Conservation (phyloP, 1,140 invertebrate genomes). For the Periplaneta americana region DNA sequence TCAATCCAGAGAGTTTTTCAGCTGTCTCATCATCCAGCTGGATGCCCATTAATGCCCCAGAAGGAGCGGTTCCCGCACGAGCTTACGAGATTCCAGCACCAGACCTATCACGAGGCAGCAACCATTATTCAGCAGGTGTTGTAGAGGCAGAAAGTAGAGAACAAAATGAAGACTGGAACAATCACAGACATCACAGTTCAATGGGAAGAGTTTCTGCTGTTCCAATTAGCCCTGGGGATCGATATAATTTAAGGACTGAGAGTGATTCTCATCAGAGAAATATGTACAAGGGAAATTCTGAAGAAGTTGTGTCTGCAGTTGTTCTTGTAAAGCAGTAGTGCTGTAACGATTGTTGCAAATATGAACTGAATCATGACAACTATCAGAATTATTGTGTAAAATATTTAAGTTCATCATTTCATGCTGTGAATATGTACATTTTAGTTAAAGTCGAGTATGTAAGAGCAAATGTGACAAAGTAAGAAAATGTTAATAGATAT, state of each 20-base stretch:
- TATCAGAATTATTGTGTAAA: not conserved
- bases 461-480: too few species aligned
- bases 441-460: too few species aligned
- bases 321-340: constrained; percentile 10
- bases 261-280: not conserved
- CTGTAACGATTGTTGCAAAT: not conserved
- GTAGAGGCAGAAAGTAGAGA: not conserved
- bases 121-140: not conserved
- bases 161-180: not conserved
- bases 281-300: constrained; percentile 5
- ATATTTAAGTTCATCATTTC: not conserved
- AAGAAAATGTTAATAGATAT: too few species aligned
- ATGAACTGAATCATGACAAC: not conserved
- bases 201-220: not conserved
- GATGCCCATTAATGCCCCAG: constrained; percentile 29
- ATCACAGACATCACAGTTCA: not conserved
- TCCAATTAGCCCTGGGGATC: not conserved
- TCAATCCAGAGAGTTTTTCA: not conserved
- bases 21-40: constrained; percentile 16
- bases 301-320: constrained; percentile 13
- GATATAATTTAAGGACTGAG: not conserved
- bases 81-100: constrained; percentile 25
- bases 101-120: constrained; percentile 16
- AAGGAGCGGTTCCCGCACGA: constrained; percentile 25
- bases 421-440: too few species aligned